Evolutionary conservation across 2,888 invertebrate genomes (phyloP), one percentile per base, ranked within the genome.

Genomic region (Helicoverpa assulta): DNA sequence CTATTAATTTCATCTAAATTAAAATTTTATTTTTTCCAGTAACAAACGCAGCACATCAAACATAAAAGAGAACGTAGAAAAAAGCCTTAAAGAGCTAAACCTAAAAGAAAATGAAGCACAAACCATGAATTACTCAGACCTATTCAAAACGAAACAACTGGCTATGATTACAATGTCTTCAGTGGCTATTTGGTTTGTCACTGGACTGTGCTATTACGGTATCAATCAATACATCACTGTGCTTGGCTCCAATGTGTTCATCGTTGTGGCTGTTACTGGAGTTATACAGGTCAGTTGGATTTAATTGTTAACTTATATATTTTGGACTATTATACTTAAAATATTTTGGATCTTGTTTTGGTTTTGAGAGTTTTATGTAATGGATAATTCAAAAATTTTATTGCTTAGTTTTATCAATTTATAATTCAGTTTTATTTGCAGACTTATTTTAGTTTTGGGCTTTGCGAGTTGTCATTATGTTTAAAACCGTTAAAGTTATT

Each of bases 171-270:
- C 90, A 0, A 26, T 86, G 12, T 79, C 81, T 4, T 85, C 87
- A 0, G 69, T 87, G 7, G 62, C 84, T 0, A 72, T 88, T 2
- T 93, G 91, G 90, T 84, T 86, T 21, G 78, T 87, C 0, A 78
- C 84, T 5, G 92, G 92, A 2, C 65, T 85, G 21, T 87, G 86
- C 56, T 92, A 85, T 74, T 93, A 74, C 57, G 92, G 93, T 10
- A 82, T 92, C 52, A 89, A 83, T 73, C 91, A 92, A 66, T 92
- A 91, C 66, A 73, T 87, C 26, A 85, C 90, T 0, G 80, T 87
- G 6, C 73, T 91, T 43, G 90, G 88, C 6, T 69, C 84, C 0
- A 88, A 91, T 77, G 80, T 90, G 51, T 90, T 88, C 47, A 64
- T 89, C 0, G 85, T 88, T 8, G 87, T 89, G 14, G 75, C 84